Conservation (phyloP, 2,113 vertebrate species). For the Vanacampus margaritifer region DNA sequence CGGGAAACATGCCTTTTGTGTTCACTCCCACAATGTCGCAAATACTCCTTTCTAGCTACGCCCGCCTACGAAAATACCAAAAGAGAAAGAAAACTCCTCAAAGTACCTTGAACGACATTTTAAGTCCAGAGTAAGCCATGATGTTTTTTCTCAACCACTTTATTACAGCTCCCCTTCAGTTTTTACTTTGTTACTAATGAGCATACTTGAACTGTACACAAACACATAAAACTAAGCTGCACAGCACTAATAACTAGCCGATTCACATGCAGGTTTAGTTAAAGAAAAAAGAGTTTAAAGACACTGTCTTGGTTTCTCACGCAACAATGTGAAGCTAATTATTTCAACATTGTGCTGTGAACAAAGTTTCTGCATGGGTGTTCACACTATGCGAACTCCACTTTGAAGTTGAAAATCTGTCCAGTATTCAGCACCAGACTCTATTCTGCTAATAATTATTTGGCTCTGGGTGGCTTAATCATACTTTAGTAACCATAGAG, state of each 20-base stretch:
- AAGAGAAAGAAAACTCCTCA: neutral
- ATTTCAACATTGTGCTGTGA: conserved; percentile 58
- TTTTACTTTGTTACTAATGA: conserved; percentile 52
- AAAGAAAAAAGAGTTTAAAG: conserved; percentile 38
- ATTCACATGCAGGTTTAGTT: conserved; percentile 34
- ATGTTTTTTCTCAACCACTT: conserved; percentile 25
- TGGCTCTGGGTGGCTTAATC: conserved; percentile 48
- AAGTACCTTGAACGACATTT: conserved; percentile 33
- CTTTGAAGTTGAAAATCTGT: conserved; percentile 66
- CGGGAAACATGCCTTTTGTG: too few relatives aligned
- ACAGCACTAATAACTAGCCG: conserved; percentile 49
- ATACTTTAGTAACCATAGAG: conserved; percentile 40
- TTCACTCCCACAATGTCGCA: too few relatives aligned
- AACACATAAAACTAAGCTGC: conserved; percentile 50
- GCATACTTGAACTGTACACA: conserved; percentile 51
- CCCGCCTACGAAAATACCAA: too few relatives aligned
- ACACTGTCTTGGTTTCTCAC: conserved; percentile 59
- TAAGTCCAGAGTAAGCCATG: conserved; percentile 26
- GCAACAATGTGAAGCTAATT: conserved; percentile 61
- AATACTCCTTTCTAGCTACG: too few relatives aligned
- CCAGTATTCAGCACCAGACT: conserved; percentile 53
- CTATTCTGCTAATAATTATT: conserved; percentile 66
- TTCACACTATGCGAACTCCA: conserved; percentile 44
- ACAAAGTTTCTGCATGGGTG: conserved; percentile 51
- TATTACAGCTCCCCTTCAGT: conserved; percentile 31